A percentile compares a stretch with the other conserved stretches of the same genome.
These are phyloP conservation scores for Latrodectus geometricus DNA, from an alignment of 1,140 invertebrate genomes.

Conservation along the genomic window DNA sequence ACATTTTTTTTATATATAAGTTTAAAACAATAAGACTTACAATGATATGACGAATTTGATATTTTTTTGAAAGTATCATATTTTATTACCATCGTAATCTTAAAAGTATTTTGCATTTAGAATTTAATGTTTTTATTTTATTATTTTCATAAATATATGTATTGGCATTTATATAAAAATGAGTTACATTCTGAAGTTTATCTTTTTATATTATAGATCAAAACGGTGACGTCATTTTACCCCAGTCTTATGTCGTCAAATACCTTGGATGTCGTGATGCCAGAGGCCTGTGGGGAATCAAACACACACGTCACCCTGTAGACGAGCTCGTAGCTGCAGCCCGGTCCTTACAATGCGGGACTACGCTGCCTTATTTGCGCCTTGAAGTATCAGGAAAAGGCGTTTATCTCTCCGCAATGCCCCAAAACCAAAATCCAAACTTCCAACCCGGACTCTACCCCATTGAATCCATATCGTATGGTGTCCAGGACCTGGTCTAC, in stretches of 20 bases:
- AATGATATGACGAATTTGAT: no score
- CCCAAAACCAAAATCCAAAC: constrained; percentile 71
- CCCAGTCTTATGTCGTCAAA: constrained; percentile 78
- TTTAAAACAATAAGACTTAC: no score
- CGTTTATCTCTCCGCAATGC: constrained; percentile 75
- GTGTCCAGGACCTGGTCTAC: constrained; percentile 86
- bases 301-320: constrained; percentile 90
- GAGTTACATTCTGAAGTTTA: not conserved
- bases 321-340: constrained; percentile 86
- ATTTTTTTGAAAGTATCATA: no score
- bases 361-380: constrained; percentile 80
- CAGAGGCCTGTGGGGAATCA: constrained; percentile 91
- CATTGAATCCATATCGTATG: constrained; percentile 77
- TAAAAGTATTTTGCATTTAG: no score
- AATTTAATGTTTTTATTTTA: no score
- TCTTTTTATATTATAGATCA: constrained; percentile 38
- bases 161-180: no score
- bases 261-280: constrained; percentile 86
- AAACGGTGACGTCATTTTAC: constrained; percentile 66
- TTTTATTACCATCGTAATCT: no score
- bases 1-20: no score
- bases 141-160: no score
- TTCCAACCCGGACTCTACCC: constrained; percentile 74
- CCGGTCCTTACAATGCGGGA: constrained; percentile 77
- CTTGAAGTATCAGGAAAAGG: constrained; percentile 81